A percentile compares a stretch with the other conserved stretches of the same genome.
phyloP scores from a whole-genome alignment of 2,113 vertebrate genomes.

The Cyrtonyx montezumae region DNA sequence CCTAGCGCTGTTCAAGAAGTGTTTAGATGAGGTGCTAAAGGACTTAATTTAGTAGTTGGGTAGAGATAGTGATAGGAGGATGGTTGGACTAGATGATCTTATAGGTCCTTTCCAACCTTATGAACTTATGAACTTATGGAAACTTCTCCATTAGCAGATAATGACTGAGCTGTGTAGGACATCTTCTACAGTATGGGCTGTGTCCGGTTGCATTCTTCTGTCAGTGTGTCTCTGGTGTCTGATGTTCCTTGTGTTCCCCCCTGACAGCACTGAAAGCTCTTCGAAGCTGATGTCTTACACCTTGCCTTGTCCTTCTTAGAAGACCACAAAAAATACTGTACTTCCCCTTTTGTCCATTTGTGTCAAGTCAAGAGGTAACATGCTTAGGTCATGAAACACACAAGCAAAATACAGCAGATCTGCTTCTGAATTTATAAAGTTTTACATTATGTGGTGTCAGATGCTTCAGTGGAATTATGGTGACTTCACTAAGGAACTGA shows the following conservation, averaged over 20 bases:
- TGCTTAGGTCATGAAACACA: neutral
- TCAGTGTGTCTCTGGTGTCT: neutral
- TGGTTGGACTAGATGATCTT: no score
- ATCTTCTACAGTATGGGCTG: neutral
- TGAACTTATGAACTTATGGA: no score
- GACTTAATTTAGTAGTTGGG: no score
- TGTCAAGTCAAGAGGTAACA: neutral
- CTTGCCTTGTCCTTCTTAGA: neutral
- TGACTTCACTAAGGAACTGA: neutral
- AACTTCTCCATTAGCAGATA: neutral
- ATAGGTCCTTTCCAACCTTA: no score
- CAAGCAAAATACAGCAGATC: neutral
- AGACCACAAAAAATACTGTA: neutral
- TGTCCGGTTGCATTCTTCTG: neutral
- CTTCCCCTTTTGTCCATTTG: neutral
- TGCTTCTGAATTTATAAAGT: neutral
- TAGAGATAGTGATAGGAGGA: no score
- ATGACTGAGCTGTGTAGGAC: neutral
- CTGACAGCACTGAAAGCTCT: neutral
- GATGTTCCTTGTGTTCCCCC: neutral
- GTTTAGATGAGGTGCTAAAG: no score
- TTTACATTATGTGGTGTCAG: neutral
- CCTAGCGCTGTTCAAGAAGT: no score
- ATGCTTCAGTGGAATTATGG: rapidly evolving
- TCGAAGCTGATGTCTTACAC: neutral